Conservation (phyloP, 2,888 invertebrate species). For the Hofmannophila pseudospretella region DNA sequence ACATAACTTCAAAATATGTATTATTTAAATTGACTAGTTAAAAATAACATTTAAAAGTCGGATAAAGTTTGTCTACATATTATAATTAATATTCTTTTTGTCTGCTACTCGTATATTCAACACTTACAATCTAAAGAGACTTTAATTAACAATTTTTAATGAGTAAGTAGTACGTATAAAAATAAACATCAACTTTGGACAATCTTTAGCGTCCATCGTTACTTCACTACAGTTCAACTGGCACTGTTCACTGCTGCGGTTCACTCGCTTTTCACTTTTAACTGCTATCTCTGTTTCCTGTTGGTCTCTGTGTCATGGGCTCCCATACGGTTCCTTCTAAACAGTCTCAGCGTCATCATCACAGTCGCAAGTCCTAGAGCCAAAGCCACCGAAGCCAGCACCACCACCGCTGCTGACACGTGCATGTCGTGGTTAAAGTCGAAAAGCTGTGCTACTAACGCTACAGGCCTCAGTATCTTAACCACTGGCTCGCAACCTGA, state of each 20-base stretch:
- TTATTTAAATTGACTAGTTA: slow-evolving; percentile 36
- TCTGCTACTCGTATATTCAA: too few species aligned
- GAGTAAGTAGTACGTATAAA: too few species aligned
- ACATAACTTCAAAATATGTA: slow-evolving; percentile 19
- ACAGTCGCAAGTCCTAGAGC: slow-evolving; percentile 45
- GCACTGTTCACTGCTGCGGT: slow-evolving; percentile 11
- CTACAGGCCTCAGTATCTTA: slow-evolving; percentile 64
- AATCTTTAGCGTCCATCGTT: slow-evolving; percentile 1
- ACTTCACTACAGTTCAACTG: slow-evolving; percentile 9
- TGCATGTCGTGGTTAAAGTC: slow-evolving; percentile 23
- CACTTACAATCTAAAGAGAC: slow-evolving; percentile 20
- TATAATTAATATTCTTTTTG: too few species aligned
- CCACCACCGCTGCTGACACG: slow-evolving; percentile 42
- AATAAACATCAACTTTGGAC: slow-evolving; percentile 12
- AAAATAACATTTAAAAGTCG: slow-evolving; percentile 21
- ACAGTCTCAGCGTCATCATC: slow-evolving; percentile 54
- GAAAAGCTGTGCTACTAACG: slow-evolving; percentile 43
- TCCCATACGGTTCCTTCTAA: slow-evolving; percentile 31
- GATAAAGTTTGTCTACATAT: too few species aligned
- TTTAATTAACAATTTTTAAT: too few species aligned
- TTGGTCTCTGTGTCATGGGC: slow-evolving; percentile 45
- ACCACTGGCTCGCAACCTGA: slow-evolving; percentile 79
- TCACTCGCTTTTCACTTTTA: slow-evolving; percentile 17
- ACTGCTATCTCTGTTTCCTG: slow-evolving; percentile 53
- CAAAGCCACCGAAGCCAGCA: slow-evolving; percentile 53